Conservation (phyloP, 1,140 invertebrate genomes). For the Drepana arcuata region DNA sequence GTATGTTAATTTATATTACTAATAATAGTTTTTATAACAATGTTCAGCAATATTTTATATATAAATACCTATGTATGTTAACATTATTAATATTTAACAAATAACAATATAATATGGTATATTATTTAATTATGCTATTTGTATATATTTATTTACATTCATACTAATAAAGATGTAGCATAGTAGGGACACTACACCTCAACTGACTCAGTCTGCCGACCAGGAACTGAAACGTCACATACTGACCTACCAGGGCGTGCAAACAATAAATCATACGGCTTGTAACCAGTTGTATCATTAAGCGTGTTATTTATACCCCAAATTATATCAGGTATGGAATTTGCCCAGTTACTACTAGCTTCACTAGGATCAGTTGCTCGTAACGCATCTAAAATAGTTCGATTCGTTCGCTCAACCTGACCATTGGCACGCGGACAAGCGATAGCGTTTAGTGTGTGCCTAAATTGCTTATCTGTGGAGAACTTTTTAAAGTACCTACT, state of each 20-base stretch:
- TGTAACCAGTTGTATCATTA: conserved; percentile 15
- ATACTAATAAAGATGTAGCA: too few species aligned
- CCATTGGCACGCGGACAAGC: conserved; percentile 27
- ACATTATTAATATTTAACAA: too few species aligned
- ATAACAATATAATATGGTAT: too few species aligned
- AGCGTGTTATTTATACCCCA: conserved; percentile 27
- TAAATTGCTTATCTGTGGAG: conserved; percentile 16
- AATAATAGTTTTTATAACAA: too few species aligned
- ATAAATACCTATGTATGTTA: too few species aligned
- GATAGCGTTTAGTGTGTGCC: conserved; percentile 26
- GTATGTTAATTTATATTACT: too few species aligned
- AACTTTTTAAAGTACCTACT: conserved; percentile 31
- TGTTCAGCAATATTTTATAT: too few species aligned
- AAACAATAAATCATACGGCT: conserved; percentile 29
- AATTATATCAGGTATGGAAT: conserved; percentile 14
- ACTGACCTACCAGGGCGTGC: conserved; percentile 8
- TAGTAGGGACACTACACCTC: conserved; percentile 1
- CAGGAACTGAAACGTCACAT: conserved; percentile 10
- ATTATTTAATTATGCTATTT: too few species aligned
- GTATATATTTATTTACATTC: too few species aligned
- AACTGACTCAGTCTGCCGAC: not conserved
- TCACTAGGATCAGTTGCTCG: conserved; percentile 10
- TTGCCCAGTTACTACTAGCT: conserved; percentile 16
- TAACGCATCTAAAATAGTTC: conserved; percentile 17
- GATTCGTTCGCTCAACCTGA: conserved; percentile 20